Percentiles rank a stretch among this genome's conserved stretches.
phyloP scores from a whole-genome alignment of 2,888 invertebrate genomes.

The Xanthia togata region DNA sequence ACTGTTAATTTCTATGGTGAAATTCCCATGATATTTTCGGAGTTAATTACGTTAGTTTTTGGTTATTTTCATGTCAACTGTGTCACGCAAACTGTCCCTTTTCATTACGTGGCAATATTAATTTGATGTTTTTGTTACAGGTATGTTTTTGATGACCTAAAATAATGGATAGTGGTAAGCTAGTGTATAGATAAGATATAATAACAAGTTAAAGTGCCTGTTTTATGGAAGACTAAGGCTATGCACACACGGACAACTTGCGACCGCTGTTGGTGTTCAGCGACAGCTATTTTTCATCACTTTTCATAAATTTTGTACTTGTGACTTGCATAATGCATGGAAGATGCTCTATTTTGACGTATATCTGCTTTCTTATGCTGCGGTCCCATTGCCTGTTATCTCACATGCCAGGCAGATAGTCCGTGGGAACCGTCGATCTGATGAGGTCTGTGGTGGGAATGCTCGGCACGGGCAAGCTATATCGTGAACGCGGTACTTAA shows the following conservation, averaged over 20 bases:
- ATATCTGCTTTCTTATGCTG: too few relatives aligned
- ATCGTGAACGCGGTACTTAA: background rate
- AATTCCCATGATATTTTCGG: slow-evolving; percentile 39
- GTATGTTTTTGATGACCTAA: slow-evolving; percentile 41
- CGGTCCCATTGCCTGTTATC: too few relatives aligned
- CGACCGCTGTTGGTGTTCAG: background rate
- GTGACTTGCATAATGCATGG: too few relatives aligned
- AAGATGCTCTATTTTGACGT: too few relatives aligned
- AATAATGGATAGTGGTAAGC: slow-evolving; percentile 36
- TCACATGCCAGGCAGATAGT: too few relatives aligned
- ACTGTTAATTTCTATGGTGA: slow-evolving; percentile 14
- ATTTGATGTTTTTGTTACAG: slow-evolving; percentile 49
- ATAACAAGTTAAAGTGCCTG: slow-evolving; percentile 8
- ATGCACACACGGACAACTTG: background rate
- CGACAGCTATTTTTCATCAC: background rate
- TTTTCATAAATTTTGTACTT: background rate
- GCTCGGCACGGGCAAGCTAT: background rate
- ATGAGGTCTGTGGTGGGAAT: too few relatives aligned
- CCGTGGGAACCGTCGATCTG: too few relatives aligned
- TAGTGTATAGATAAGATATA: slow-evolving; percentile 15
- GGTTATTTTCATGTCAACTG: slow-evolving; percentile 18
- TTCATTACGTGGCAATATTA: slow-evolving; percentile 25
- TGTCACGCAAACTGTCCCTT: slow-evolving; percentile 50
- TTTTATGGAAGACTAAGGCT: background rate
- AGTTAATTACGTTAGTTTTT: slow-evolving; percentile 24